A percentile compares a stretch with the other conserved stretches of the same genome.
These are phyloP conservation scores for Plecturocebus donacophilus DNA, from an alignment of 2,113 vertebrate species.

Conservation along the genomic window DNA sequence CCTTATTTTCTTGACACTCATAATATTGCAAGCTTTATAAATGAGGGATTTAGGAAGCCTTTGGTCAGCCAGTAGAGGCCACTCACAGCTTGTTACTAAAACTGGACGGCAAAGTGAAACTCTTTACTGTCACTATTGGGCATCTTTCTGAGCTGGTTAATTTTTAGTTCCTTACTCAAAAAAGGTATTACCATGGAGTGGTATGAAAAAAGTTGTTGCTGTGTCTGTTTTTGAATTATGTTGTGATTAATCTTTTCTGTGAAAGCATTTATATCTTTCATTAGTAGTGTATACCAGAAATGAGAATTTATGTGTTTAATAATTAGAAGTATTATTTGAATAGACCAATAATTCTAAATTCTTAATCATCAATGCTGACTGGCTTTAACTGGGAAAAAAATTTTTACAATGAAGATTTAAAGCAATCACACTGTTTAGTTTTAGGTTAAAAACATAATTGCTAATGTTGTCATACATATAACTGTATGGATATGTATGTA, in stretches of 20 bases:
- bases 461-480: background rate
- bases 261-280: constrained; percentile 21
- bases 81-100: constrained; percentile 94
- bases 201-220: background rate
- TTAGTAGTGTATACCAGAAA: background rate
- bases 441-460: constrained; percentile 10
- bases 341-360: constrained; percentile 35
- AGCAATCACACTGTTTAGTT: background rate
- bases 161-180: background rate
- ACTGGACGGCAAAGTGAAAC: constrained; percentile 74
- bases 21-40: constrained; percentile 11
- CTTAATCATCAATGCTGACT: constrained; percentile 28
- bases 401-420: constrained; percentile 17
- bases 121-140: background rate
- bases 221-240: constrained; percentile 28
- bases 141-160: background rate
- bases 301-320: constrained; percentile 52
- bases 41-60: constrained; percentile 88
- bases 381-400: constrained; percentile 34
- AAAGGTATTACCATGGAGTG: background rate
- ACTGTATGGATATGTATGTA: background rate
- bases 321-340: constrained; percentile 44
- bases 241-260: constrained; percentile 33
- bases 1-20: background rate
- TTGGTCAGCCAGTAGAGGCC: constrained; percentile 98